A percentile compares a stretch with the other conserved stretches of the same genome.
phyloP scores from a whole-genome alignment of 2,113 vertebrate species.

The Peucedramus taeniatus region DNA sequence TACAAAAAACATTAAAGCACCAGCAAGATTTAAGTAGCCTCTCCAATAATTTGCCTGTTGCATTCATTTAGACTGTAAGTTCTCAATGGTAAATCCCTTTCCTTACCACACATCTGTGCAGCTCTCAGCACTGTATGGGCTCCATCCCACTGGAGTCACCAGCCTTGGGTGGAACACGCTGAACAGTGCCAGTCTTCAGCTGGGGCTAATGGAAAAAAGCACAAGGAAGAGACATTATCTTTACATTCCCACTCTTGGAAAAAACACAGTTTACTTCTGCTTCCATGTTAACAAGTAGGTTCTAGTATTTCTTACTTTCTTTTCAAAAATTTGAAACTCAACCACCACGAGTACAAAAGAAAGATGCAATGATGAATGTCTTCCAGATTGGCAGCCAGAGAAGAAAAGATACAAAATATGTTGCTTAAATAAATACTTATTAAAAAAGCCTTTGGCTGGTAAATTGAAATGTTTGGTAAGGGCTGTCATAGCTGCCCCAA shows the following conservation, averaged over 20 bases:
- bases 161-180: not conserved
- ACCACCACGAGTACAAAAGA: not conserved
- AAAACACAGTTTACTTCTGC: not conserved
- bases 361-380: not conserved
- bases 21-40: not conserved
- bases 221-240: not conserved
- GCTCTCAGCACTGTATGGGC: not conserved
- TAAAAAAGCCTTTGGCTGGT: not conserved
- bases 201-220: not conserved
- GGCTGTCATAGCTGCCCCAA: not conserved
- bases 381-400: not conserved
- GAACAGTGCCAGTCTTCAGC: not conserved
- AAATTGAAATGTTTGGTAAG: not conserved
- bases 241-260: not conserved
- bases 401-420: not conserved
- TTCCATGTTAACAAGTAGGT: not conserved
- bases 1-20: not conserved
- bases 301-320: not conserved
- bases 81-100: not conserved
- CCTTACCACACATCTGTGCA: not conserved
- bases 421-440: not conserved
- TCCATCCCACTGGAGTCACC: not conserved
- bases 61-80: not conserved
- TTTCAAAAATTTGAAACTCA: not conserved
- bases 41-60: not conserved